phyloP scores from a whole-genome alignment of 2,888 invertebrate genomes.

The Ophion obscuratus region DNA sequence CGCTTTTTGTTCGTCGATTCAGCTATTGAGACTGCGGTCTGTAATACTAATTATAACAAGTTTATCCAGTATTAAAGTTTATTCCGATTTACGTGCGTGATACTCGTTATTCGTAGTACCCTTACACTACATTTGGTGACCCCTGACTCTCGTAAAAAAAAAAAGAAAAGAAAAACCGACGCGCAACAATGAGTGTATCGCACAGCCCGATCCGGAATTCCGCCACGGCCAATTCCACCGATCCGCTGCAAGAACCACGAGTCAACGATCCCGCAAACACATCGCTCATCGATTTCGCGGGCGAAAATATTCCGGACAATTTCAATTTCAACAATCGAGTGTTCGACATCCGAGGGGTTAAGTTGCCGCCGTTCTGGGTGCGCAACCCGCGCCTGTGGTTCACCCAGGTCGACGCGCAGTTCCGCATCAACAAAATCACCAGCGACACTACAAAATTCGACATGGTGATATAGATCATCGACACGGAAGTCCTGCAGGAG shows the following conservation, averaged over 20 bases:
- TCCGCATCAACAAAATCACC: neutral
- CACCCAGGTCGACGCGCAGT: constrained; percentile 17
- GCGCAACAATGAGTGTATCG: neutral
- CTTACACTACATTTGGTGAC: neutral
- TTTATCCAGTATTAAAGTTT: too few species aligned
- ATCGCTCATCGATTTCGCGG: neutral
- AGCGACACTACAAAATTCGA: constrained; percentile 2
- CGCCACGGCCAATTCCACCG: neutral
- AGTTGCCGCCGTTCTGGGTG: constrained; percentile 6
- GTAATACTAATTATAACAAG: too few species aligned
- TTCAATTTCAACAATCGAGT: neutral
- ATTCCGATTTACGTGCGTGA: too few species aligned
- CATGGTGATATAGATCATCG: neutral
- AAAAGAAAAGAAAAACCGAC: neutral
- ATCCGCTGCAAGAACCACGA: neutral
- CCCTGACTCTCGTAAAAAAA: neutral
- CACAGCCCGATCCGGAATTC: neutral
- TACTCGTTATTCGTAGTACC: too few species aligned
- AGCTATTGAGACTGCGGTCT: too few species aligned
- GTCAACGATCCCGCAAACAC: neutral
- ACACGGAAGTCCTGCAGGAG: neutral
- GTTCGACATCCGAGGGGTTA: neutral
- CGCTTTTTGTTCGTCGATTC: too few species aligned
- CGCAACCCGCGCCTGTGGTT: neutral
- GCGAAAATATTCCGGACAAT: neutral